Percentiles rank a stretch among this genome's conserved stretches.
Conservation (phyloP, 1,140 invertebrate species). For the Halictus rubicundus region DNA sequence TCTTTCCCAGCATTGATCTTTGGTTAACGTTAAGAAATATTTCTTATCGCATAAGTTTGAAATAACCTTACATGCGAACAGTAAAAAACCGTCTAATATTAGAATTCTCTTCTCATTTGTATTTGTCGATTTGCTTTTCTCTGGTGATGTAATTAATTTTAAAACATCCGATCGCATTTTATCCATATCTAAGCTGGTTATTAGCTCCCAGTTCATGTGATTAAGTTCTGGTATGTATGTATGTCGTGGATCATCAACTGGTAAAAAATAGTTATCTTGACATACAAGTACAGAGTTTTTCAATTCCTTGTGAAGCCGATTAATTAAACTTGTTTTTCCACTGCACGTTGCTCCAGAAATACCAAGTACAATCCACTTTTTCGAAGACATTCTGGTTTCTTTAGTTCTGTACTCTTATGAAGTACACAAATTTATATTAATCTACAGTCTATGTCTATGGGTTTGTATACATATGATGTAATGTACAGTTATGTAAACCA, state of each 20-base stretch:
- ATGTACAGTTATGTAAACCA: not conserved
- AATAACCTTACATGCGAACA: conserved; percentile 86
- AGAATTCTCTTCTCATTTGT: conserved; percentile 80
- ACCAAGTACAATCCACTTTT: conserved; percentile 86
- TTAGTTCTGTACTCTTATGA: not conserved
- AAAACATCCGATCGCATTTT: conserved; percentile 84
- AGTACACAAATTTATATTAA: not conserved
- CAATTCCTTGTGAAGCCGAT: conserved; percentile 81
- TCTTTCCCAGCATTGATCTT: conserved; percentile 84
- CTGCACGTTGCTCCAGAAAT: conserved; percentile 89
- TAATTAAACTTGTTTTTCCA: conserved; percentile 89
- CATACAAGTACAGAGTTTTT: conserved; percentile 83
- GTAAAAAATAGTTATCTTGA: conserved; percentile 90
- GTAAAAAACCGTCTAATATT: conserved; percentile 89
- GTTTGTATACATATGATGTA: no score
- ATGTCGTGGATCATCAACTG: conserved; percentile 85
- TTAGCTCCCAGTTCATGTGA: conserved; percentile 90
- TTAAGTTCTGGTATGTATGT: conserved; percentile 84
- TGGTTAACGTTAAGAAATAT: conserved; percentile 87
- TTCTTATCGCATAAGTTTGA: conserved; percentile 85
- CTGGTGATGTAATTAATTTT: conserved; percentile 50
- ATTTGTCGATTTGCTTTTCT: not conserved
- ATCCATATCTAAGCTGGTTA: conserved; percentile 88
- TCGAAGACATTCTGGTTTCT: conserved; percentile 57
- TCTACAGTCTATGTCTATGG: no score